Conservation (phyloP, 1,140 invertebrate species). For the Helicorthomorpha holstii region DNA sequence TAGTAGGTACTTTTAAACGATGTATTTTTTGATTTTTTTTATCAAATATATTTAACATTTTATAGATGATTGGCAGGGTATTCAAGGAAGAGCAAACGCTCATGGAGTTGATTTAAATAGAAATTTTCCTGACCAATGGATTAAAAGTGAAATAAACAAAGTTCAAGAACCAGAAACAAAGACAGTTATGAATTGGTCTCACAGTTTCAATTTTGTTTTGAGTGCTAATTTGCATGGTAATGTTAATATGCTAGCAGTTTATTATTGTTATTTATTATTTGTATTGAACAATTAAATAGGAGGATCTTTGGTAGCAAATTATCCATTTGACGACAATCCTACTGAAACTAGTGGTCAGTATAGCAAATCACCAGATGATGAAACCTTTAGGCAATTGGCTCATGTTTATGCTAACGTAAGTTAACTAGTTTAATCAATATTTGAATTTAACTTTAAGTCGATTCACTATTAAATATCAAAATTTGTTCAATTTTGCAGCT, state of each 20-base stretch:
- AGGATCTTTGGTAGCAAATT: conserved; percentile 82
- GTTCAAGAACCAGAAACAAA: conserved; percentile 63
- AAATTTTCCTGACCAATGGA: conserved; percentile 90
- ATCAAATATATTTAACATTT: background rate
- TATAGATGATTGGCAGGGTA: conserved; percentile 43
- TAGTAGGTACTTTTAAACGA: conserved; percentile 33
- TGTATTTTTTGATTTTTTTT: background rate
- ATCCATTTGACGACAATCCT: conserved; percentile 67
- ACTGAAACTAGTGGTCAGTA: conserved; percentile 17
- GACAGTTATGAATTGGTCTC: conserved; percentile 83
- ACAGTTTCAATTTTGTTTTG: conserved; percentile 71
- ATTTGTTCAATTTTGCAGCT: conserved; percentile 29
- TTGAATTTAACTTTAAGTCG: background rate
- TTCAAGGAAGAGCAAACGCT: conserved; percentile 59
- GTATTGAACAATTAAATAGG: no score
- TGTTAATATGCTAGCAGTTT: no score
- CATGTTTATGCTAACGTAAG: conserved; percentile 60
- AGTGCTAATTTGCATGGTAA: conserved; percentile 95
- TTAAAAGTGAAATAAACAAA: conserved; percentile 41
- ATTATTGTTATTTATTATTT: no score
- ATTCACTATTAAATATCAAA: background rate
- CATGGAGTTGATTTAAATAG: conserved; percentile 78
- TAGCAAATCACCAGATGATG: conserved; percentile 58
- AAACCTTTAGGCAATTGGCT: conserved; percentile 63
- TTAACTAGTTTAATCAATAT: background rate